phyloP scores from a whole-genome alignment of 2,113 vertebrate species.

The Antigone vipio region DNA sequence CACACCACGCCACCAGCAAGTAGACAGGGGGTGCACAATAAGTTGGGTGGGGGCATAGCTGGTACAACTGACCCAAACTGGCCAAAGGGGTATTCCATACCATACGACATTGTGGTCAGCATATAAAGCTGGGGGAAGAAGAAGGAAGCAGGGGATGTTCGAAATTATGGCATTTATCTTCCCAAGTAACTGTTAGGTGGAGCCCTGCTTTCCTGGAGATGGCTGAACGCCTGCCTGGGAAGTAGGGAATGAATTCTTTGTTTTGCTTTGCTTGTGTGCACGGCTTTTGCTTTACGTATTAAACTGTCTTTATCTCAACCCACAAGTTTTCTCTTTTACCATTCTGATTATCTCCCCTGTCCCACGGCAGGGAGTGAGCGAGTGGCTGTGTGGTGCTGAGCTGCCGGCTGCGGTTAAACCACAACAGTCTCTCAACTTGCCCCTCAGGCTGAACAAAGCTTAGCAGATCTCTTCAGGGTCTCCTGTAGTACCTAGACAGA shows the following conservation, averaged over 20 bases:
- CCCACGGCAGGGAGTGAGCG: fast-evolving
- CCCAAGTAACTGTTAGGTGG: no score
- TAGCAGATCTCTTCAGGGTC: not conserved
- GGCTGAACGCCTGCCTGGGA: not conserved
- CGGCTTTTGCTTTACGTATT: not conserved
- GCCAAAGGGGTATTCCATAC: not conserved
- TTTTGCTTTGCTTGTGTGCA: not conserved
- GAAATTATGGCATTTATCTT: fast-evolving
- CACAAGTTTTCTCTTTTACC: not conserved
- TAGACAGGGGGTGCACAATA: not conserved
- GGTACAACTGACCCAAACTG: not conserved
- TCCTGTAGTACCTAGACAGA: not conserved
- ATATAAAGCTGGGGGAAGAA: not conserved
- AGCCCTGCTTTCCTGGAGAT: not conserved
- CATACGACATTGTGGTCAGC: not conserved
- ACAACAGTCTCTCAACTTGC: not conserved
- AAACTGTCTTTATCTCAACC: not conserved
- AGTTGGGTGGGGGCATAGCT: not conserved
- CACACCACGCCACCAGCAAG: not conserved
- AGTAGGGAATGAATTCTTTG: not conserved
- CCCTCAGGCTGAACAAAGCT: not conserved
- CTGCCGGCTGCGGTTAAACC: not conserved
- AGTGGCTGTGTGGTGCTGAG: fast-evolving
- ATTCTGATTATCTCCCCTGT: fast-evolving
- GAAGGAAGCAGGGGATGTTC: fast-evolving